phyloP scores from a whole-genome alignment of 1,140 invertebrate genomes.

The Papilio dardanus region DNA sequence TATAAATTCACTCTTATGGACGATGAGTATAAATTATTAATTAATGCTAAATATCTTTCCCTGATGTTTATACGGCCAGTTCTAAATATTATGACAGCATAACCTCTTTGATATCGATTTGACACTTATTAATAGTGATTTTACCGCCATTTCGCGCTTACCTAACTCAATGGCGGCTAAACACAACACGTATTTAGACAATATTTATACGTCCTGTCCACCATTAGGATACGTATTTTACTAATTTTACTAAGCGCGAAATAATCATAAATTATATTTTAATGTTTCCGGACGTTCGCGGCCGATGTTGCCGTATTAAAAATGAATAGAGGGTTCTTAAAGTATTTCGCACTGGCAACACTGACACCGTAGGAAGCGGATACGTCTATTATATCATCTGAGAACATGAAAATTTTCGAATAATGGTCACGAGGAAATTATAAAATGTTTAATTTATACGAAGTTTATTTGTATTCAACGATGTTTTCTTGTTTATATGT shows the following conservation, averaged over 20 bases:
- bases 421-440: slow-evolving; percentile 65
- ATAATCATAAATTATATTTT: slow-evolving; percentile 78
- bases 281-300: slow-evolving; percentile 77
- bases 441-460: slow-evolving; percentile 68
- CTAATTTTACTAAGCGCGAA: slow-evolving; percentile 76
- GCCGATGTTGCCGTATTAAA: slow-evolving; percentile 74
- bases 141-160: slow-evolving; percentile 57
- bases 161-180: slow-evolving; percentile 58
- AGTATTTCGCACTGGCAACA: slow-evolving; percentile 76
- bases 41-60: slow-evolving; percentile 28
- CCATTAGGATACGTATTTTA: slow-evolving; percentile 69
- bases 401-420: slow-evolving; percentile 67
- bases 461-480: slow-evolving; percentile 29
- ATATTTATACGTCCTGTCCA: slow-evolving; percentile 74
- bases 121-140: slow-evolving; percentile 60
- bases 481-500: slow-evolving; percentile 35
- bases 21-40: slow-evolving; percentile 3
- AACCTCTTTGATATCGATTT: slow-evolving; percentile 52
- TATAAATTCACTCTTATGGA: slow-evolving; percentile 19
- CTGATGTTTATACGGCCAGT: slow-evolving; percentile 30
- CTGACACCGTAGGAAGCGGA: slow-evolving; percentile 69
- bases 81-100: slow-evolving; percentile 41
- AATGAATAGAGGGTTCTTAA: slow-evolving; percentile 75
- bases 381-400: slow-evolving; percentile 72
- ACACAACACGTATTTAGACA: slow-evolving; percentile 64